Evolutionary conservation across 2,113 vertebrate genomes (phyloP).

Genomic region (Clarias gariepinus): DNA sequence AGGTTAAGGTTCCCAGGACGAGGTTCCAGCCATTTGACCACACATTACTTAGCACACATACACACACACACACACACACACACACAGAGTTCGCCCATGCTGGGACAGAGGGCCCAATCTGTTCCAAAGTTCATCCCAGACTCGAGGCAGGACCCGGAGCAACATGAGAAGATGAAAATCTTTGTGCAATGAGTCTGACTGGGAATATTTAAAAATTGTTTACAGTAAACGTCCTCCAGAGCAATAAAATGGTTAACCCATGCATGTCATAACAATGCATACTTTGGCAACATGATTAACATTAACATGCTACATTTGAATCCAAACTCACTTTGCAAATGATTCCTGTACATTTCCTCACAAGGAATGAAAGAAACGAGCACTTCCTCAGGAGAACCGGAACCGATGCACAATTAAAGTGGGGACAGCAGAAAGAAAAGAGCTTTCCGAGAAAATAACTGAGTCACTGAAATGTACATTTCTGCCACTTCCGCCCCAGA

Average conservation of each 20-base stretch:
- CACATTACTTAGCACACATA: not conserved
- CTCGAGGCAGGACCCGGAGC: not conserved
- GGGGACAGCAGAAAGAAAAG: not conserved
- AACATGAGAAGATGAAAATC: not conserved
- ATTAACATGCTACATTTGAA: not conserved
- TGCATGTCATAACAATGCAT: not conserved
- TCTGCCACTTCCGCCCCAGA: not conserved
- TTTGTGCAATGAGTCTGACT: slow-evolving; percentile 10
- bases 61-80: not conserved
- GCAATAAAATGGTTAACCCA: not conserved
- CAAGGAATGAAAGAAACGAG: not conserved
- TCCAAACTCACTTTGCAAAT: not conserved
- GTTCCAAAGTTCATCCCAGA: slow-evolving; percentile 30
- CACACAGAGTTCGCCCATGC: not conserved
- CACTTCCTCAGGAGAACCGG: not conserved
- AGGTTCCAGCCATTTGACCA: slow-evolving; percentile 11
- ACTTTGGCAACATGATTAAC: not conserved
- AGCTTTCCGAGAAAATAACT: not conserved
- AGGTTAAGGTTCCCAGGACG: slow-evolving; percentile 12
- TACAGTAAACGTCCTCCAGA: slow-evolving; percentile 12
- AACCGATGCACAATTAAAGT: not conserved
- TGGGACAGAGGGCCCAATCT: slow-evolving; percentile 18
- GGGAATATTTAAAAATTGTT: slow-evolving; percentile 13
- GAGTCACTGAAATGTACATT: slow-evolving; percentile 15
- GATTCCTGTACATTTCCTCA: not conserved